These are phyloP conservation scores for Turritopsis rubra DNA, from an alignment of 30 jellyfish, hydroid and myxozoan genomes.

Conservation along the genomic window DNA sequence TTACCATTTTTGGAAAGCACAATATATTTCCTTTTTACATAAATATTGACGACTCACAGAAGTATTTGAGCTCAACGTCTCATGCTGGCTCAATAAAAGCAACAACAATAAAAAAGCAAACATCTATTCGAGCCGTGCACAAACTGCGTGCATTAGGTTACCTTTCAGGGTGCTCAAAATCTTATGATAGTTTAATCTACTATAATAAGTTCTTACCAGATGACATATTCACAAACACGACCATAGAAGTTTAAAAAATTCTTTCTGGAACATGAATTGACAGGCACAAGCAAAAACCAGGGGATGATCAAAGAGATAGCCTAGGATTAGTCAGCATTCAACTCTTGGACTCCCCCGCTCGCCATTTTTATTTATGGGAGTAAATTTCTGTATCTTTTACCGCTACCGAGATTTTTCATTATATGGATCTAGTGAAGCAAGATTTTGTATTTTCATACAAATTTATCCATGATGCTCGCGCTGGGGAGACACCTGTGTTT, in stretches of 20 bases:
- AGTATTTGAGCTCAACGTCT: not conserved
- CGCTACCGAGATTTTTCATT: conserved; percentile 5
- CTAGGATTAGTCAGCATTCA: conserved; percentile 7
- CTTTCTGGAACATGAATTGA: conserved; percentile 3
- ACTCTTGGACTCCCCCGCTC: conserved; percentile 7
- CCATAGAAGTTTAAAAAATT: conserved; percentile 45
- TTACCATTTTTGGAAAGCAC: not conserved
- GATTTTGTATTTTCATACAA: not conserved
- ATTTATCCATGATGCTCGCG: not conserved
- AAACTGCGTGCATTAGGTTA: not conserved
- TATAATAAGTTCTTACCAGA: conserved; percentile 46
- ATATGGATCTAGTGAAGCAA: not conserved
- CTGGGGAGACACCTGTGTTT: too few relatives aligned
- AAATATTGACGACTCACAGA: not conserved
- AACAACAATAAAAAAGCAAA: not conserved
- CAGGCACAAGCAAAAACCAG: not conserved
- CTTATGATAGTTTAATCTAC: not conserved
- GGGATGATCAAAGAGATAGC: not conserved
- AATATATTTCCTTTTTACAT: not conserved
- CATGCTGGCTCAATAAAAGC: not conserved
- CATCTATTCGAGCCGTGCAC: not conserved
- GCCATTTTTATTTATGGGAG: conserved; percentile 17
- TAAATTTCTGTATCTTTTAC: conserved; percentile 4
- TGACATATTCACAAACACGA: conserved; percentile 81
- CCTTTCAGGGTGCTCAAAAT: not conserved